Conservation (phyloP, 2,113 vertebrate species). For the Paralichthys olivaceus region DNA sequence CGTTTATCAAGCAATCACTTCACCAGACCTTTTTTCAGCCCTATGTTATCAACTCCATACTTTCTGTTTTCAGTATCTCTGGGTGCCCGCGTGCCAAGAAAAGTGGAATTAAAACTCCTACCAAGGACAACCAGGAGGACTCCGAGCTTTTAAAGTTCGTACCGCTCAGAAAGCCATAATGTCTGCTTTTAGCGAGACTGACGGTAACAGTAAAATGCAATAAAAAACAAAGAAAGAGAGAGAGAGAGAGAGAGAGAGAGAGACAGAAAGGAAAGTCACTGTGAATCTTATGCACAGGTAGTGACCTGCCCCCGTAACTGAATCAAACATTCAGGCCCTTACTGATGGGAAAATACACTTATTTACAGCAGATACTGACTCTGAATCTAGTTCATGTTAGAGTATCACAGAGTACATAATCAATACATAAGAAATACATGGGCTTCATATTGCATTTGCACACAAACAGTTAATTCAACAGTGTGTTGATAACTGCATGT, state of each 20-base stretch:
- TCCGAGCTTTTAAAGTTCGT: conserved; percentile 99
- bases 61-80: conserved; percentile 95
- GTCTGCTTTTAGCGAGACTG: conserved; percentile 79
- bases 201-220: conserved; percentile 77
- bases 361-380: conserved; percentile 70
- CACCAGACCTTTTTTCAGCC: conserved; percentile 68
- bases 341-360: conserved; percentile 64
- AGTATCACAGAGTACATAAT: conserved; percentile 63
- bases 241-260: conserved; percentile 35
- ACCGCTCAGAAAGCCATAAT: conserved; percentile 80
- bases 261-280: conserved; percentile 52
- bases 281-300: conserved; percentile 59
- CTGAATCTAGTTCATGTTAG: conserved; percentile 67
- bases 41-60: conserved; percentile 84
- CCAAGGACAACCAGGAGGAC: conserved; percentile 99
- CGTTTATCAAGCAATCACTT: conserved; percentile 62
- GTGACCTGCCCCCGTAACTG: conserved; percentile 56
- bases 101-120: conserved; percentile 96
- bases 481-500: conserved; percentile 38
- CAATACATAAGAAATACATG: conserved; percentile 62
- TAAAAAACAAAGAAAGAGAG: conserved; percentile 43
- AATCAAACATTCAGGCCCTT: conserved; percentile 44
- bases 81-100: conserved; percentile 99
- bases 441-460: conserved; percentile 63
- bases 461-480: conserved; percentile 52